Conservation (phyloP, 2,888 invertebrate species). For the Rhamphomyia laevipes region DNA sequence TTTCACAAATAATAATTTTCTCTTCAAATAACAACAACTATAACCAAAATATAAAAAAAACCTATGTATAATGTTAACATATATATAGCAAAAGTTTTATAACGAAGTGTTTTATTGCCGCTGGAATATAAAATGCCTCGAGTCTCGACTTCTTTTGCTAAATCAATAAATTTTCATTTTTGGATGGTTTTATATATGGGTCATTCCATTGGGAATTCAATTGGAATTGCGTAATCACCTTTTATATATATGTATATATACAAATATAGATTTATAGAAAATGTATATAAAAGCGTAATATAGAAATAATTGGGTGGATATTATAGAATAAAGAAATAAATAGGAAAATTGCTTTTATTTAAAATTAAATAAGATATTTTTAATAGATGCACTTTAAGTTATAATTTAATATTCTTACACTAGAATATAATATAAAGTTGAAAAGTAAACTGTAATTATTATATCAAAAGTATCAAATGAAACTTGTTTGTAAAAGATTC, state of each 20-base stretch:
- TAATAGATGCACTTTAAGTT: too few species aligned
- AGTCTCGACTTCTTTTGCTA: not conserved
- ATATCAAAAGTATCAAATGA: too few species aligned
- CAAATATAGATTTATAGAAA: not conserved
- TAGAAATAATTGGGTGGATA: not conserved
- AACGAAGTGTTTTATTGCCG: not conserved
- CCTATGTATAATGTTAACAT: too few species aligned
- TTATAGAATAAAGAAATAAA: not conserved
- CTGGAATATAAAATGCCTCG: not conserved
- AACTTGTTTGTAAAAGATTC: too few species aligned
- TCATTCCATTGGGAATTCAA: slow-evolving; percentile 35
- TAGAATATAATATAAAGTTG: too few species aligned
- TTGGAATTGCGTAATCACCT: slow-evolving; percentile 1
- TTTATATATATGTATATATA: not conserved
- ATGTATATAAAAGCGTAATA: not conserved
- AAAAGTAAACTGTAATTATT: too few species aligned
- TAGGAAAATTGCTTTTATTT: not conserved
- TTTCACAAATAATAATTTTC: too few species aligned
- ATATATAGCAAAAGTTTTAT: too few species aligned
- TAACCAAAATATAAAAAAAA: too few species aligned
- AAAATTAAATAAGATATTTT: too few species aligned
- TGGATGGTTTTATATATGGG: slow-evolving; percentile 26
- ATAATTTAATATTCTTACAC: too few species aligned
- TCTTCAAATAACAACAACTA: too few species aligned
- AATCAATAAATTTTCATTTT: slow-evolving; percentile 3